Conservation (phyloP, 1,140 invertebrate species). For the Ctenoplectra terminalis region DNA sequence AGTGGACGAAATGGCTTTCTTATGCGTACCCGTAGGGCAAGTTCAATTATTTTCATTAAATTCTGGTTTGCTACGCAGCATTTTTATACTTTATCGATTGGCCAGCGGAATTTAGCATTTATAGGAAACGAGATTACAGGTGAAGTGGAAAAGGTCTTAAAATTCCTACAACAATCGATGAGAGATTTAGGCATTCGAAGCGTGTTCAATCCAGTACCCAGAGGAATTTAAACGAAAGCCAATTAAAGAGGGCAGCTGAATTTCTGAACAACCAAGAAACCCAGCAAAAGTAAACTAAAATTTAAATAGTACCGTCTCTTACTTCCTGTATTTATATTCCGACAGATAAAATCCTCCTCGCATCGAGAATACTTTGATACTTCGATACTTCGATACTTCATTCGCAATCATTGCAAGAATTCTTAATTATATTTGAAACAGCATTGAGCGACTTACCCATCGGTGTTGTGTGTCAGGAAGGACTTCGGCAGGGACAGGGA, state of each 20-base stretch:
- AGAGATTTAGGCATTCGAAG: constrained; percentile 7
- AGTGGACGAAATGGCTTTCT: no score
- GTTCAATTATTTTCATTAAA: background rate
- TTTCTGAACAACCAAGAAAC: constrained; percentile 21
- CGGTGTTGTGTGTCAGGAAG: constrained; percentile 83
- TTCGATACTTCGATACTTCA: no score
- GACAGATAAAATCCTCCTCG: background rate
- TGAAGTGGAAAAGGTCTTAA: background rate
- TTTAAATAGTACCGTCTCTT: constrained; percentile 16
- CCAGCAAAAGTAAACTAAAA: constrained; percentile 24
- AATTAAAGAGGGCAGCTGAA: constrained; percentile 49
- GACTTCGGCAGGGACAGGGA: constrained; percentile 87
- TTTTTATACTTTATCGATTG: background rate
- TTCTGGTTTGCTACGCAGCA: background rate
- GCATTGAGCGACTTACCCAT: constrained; percentile 71
- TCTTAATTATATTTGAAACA: background rate
- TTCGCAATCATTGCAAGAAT: no score
- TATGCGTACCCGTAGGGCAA: background rate
- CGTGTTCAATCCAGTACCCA: constrained; percentile 11
- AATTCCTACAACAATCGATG: background rate
- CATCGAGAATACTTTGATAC: background rate
- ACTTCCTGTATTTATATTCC: background rate
- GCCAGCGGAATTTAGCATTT: background rate
- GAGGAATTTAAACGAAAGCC: constrained; percentile 26
- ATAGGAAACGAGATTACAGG: background rate